Conservation (phyloP, 2,797 vertebrate species). For the Gila robusta region DNA sequence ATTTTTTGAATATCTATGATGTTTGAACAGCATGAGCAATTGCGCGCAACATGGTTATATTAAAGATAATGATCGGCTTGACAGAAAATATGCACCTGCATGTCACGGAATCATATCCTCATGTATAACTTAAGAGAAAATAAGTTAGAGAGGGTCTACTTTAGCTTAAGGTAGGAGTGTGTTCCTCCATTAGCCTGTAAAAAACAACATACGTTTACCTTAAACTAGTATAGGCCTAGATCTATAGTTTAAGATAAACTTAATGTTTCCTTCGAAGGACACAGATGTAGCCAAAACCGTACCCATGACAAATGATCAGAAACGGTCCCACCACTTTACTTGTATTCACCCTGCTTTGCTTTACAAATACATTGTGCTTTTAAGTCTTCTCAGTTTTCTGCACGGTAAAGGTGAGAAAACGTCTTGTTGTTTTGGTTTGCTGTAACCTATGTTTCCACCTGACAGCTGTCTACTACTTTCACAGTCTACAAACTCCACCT, state of each 20-base stretch:
- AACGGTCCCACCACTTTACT: not conserved
- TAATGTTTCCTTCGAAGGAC: not conserved
- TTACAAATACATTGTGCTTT: not conserved
- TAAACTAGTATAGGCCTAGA: not conserved
- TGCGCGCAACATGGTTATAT: not conserved
- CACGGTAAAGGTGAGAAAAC: not conserved
- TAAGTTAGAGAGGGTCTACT: not conserved
- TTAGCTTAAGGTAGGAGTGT: not conserved
- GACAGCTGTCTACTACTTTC: slow-evolving; percentile 37
- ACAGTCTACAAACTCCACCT: slow-evolving; percentile 23
- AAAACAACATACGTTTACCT: not conserved
- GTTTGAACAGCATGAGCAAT: not conserved
- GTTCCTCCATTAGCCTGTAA: not conserved
- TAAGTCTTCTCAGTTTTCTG: not conserved
- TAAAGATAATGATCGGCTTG: not conserved
- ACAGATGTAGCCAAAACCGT: not conserved
- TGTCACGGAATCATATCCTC: not conserved
- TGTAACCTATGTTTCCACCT: slow-evolving; percentile 48
- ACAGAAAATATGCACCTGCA: slow-evolving; percentile 16
- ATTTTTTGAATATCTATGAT: not conserved
- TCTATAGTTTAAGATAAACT: not conserved
- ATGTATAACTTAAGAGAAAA: not conserved
- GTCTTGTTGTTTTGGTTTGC: slow-evolving; percentile 25
- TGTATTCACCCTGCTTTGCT: not conserved
- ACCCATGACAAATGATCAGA: not conserved